Percentiles rank a stretch among this genome's conserved stretches.
phyloP scores from a whole-genome alignment of 2,888 invertebrate species.

The Drosophila gaucha region DNA sequence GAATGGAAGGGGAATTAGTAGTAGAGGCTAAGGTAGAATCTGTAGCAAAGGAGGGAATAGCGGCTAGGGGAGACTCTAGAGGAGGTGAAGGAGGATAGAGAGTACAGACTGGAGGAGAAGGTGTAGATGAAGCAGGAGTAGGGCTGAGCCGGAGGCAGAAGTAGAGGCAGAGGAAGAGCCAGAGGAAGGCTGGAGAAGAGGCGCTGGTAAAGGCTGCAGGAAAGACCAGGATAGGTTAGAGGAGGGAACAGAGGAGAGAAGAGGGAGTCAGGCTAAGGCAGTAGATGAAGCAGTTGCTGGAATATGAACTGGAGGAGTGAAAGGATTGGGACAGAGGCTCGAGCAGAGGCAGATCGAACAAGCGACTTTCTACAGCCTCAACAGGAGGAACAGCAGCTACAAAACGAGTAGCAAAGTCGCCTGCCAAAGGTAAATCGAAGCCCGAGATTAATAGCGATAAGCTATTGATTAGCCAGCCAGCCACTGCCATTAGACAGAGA shows the following conservation, averaged over 20 bases:
- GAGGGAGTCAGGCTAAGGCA: neutral
- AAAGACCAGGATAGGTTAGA: neutral
- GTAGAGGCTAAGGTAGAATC: neutral
- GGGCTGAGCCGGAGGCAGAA: neutral
- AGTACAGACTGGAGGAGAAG: neutral
- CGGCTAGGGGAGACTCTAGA: neutral
- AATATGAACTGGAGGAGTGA: too few relatives aligned
- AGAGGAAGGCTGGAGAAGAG: neutral
- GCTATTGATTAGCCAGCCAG: slow-evolving; percentile 76
- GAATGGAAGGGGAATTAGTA: too few relatives aligned
- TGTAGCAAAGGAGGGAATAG: neutral
- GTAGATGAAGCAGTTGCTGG: too few relatives aligned
- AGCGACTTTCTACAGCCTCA: slow-evolving; percentile 19
- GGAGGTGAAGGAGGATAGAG: too few relatives aligned
- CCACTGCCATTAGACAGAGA: slow-evolving; percentile 52
- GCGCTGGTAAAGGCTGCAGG: too few relatives aligned
- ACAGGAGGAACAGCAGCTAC: slow-evolving; percentile 27
- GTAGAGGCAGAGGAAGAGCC: neutral
- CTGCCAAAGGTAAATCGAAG: slow-evolving; percentile 80
- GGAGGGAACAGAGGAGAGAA: neutral
- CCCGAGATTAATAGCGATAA: slow-evolving; percentile 80
- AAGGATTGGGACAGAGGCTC: neutral
- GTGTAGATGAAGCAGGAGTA: too few relatives aligned
- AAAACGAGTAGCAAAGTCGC: slow-evolving; percentile 77
- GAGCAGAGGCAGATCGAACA: slow-evolving; percentile 13